A percentile compares a stretch with the other conserved stretches of the same genome.
Conservation (phyloP, 2,888 invertebrate genomes). For the Trissolcus brochymenae region DNA sequence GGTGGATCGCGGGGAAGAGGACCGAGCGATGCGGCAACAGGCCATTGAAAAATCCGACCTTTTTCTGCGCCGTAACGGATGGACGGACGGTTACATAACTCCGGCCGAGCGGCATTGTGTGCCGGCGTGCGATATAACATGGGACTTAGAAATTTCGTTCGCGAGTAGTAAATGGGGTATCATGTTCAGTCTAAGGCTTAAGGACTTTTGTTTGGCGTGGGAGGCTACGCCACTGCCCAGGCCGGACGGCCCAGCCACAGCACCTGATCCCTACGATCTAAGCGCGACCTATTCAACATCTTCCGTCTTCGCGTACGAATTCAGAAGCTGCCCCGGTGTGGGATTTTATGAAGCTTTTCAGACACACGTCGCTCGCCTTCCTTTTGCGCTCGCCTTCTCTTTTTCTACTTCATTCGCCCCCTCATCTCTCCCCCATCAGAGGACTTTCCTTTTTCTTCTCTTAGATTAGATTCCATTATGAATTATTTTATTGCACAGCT, state of each 20-base stretch:
- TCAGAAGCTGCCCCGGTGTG: constrained; percentile 40
- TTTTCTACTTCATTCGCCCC: constrained; percentile 9
- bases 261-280: constrained; percentile 51
- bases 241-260: constrained; percentile 58
- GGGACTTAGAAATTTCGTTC: constrained; percentile 74
- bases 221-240: constrained; percentile 67
- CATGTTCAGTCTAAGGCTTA: constrained; percentile 76
- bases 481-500: constrained; percentile 19
- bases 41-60: constrained; percentile 55
- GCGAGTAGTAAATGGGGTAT: constrained; percentile 75
- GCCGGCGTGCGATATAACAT: constrained; percentile 58
- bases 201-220: constrained; percentile 77
- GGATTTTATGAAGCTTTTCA: constrained; percentile 46
- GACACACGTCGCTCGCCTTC: constrained; percentile 22
- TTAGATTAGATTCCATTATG: constrained; percentile 43
- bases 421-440: not conserved
- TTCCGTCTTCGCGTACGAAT: constrained; percentile 56
- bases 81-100: constrained; percentile 74
- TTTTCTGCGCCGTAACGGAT: constrained; percentile 59
- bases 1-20: constrained; percentile 27
- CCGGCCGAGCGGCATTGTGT: constrained; percentile 66
- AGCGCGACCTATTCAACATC: constrained; percentile 61
- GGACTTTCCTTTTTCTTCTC: constrained; percentile 21
- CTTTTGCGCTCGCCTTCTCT: constrained; percentile 8
- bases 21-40: constrained; percentile 48